phyloP scores from a whole-genome alignment of 2,888 invertebrate species.

The Pachycephus smyrnensis region DNA sequence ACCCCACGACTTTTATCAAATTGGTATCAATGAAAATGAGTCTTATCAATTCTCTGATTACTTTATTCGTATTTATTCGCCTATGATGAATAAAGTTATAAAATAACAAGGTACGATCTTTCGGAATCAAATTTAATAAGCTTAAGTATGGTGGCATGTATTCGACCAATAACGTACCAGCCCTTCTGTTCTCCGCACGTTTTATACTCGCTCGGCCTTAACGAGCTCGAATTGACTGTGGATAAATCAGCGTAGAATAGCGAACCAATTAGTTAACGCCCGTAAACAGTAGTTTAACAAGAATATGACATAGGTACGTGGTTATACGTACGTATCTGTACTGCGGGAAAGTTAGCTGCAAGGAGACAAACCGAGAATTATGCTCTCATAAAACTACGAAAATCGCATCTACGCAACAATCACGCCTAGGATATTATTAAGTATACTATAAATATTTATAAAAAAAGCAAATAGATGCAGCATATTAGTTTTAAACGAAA shows the following conservation, averaged over 20 bases:
- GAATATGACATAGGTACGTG: neutral
- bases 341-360: neutral
- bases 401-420: conserved; percentile 33
- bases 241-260: conserved; percentile 7
- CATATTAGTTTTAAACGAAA: conserved; percentile 35
- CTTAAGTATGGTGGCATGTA: neutral
- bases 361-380: neutral
- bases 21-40: neutral
- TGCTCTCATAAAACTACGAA: conserved; percentile 14
- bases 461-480: conserved; percentile 25
- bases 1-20: neutral
- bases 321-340: neutral
- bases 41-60: neutral
- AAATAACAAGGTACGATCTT: neutral
- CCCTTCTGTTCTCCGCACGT: neutral
- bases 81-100: neutral
- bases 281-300: neutral
- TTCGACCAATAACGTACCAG: neutral
- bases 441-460: conserved; percentile 28
- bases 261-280: neutral
- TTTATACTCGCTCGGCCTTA: conserved; percentile 2
- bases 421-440: conserved; percentile 27
- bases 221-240: neutral
- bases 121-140: neutral
- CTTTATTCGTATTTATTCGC: neutral